Base-by-base conservation (phyloP, 1,140 invertebrate genomes). In the Branchinecta lindahli region DNA sequence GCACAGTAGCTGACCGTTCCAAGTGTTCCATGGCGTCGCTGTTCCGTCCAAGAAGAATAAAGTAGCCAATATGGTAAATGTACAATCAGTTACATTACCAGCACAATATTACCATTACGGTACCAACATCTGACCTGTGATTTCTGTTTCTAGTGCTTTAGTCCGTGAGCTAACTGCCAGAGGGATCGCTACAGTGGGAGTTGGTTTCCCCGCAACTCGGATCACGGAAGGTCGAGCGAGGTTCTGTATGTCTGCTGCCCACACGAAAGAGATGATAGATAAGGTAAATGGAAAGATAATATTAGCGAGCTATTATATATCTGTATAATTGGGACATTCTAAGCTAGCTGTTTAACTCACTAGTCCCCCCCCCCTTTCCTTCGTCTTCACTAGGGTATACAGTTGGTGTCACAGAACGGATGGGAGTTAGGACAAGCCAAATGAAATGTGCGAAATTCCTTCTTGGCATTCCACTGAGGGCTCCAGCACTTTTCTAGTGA, bases 121-220 rank as follows among this genome's bases (percentile, higher is more conserved):
- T 33, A 5, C 33, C 33, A 33, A 33, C 33, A 33, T 5, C 33
- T 33, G 33, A 33, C 5, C n/a, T n/a, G n/a, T n/a, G n/a, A n/a
- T 33, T 33, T 33, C 33, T 33, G 33, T 33, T 33, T 80, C 70
- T 76, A 92, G 90, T 18, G 85, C 85, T 70, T 91, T 94, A 75
- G 90, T 96, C 70, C 85, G 94, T 75, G 87, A 87, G 71, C 82
- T 96, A 75, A 86, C 88, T 68, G 85, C 85, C 71, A 81, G 87
- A 70, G 88, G 91, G 68, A 87, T 99, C 70, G 96, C 94, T 21
- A 87, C 88, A 10, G 96, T 98, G 7, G 94, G 96, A 70, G 96
- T 98, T 70, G 94, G 94, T 70, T 99, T 96, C 81, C 96, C 97
- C 69, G 96, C 96, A 45, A 98, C 96, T n/a, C 90, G 93, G 66